Evolutionary conservation across 2,113 vertebrate species (phyloP).

Genomic region (Brachyistius frenatus): DNA sequence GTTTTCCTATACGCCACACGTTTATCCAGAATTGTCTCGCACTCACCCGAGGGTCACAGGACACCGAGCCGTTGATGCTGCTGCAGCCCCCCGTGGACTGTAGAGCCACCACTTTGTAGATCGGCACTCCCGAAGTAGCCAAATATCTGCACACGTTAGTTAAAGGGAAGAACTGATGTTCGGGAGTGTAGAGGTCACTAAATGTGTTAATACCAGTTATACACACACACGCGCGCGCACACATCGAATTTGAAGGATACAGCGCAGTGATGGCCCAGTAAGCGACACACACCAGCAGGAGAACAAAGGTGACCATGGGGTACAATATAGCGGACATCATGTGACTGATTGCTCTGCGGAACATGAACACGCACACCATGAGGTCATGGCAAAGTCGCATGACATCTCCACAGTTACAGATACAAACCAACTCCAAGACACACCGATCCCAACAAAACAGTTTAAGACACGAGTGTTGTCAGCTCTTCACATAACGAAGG

Average conservation of each 20-base stretch:
- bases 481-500: too few species aligned
- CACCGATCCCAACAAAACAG: too few species aligned
- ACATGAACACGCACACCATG: neutral
- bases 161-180: slow-evolving; percentile 51
- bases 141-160: slow-evolving; percentile 83
- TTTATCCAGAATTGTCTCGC: too few species aligned
- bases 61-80: slow-evolving; percentile 61
- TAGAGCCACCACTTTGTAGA: slow-evolving; percentile 83
- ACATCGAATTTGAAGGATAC: slow-evolving; percentile 86
- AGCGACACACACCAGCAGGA: slow-evolving; percentile 88
- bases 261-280: slow-evolving; percentile 90
- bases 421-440: neutral
- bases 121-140: slow-evolving; percentile 88
- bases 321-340: slow-evolving; percentile 90
- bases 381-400: neutral
- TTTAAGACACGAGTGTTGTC: too few species aligned
- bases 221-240: neutral
- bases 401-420: neutral
- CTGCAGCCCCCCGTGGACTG: slow-evolving; percentile 75
- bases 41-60: slow-evolving; percentile 85
- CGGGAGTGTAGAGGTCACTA: neutral
- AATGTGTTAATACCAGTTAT: neutral
- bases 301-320: slow-evolving; percentile 89
- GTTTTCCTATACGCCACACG: too few species aligned
- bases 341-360: slow-evolving; percentile 86